Percentiles rank a stretch among this genome's conserved stretches.
Conservation (phyloP, 2,113 vertebrate genomes). For the Lycaon pictus region DNA sequence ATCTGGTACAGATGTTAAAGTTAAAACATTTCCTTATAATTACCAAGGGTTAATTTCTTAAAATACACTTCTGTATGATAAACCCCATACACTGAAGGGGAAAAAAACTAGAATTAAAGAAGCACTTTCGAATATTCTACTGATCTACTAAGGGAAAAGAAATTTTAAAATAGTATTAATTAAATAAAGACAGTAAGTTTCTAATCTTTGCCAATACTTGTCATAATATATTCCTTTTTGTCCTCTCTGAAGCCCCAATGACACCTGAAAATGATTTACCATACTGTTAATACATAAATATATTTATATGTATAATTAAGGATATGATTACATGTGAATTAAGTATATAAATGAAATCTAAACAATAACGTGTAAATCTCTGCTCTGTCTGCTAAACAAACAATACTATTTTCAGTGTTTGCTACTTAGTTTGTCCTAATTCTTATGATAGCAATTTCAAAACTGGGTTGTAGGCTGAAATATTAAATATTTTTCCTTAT, state of each 20-base stretch:
- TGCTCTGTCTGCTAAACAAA: not conserved
- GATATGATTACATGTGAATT: not conserved
- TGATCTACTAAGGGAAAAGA: slow-evolving; percentile 62
- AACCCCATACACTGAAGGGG: slow-evolving; percentile 78
- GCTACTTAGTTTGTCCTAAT: not conserved
- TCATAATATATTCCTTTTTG: not conserved
- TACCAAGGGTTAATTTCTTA: slow-evolving; percentile 86
- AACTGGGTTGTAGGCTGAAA: not conserved
- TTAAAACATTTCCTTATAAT: slow-evolving; percentile 86
- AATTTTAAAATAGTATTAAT: slow-evolving; percentile 8
- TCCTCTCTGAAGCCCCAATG: not conserved
- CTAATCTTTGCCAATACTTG: slow-evolving; percentile 20
- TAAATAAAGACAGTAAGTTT: slow-evolving; percentile 8
- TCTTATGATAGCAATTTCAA: slow-evolving; percentile 37
- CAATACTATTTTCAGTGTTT: slow-evolving; percentile 6
- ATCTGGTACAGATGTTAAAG: slow-evolving; percentile 89
- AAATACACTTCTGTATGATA: slow-evolving; percentile 81
- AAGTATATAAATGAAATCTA: slow-evolving; percentile 12
- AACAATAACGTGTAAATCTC: not conserved
- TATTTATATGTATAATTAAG: slow-evolving; percentile 60
- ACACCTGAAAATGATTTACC: not conserved
- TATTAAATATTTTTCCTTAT: not conserved
- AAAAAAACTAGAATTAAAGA: slow-evolving; percentile 75
- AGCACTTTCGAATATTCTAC: slow-evolving; percentile 73
- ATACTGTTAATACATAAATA: not conserved